Base-by-base conservation (phyloP, 92 coral and sea anemone genomes). In the Heteractis magnifica region DNA sequence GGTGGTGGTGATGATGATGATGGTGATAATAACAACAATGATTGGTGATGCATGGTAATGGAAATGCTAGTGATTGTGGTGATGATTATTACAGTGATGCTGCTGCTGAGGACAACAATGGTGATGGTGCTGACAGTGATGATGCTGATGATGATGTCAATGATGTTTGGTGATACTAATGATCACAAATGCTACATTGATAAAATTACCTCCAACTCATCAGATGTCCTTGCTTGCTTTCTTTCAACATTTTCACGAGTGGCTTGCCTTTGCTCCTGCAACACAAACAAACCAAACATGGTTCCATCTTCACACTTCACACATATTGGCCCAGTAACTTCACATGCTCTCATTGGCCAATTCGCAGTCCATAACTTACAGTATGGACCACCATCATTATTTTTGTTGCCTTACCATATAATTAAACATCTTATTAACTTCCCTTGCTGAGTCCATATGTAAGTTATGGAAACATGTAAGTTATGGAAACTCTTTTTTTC, bases 221-320 rank as follows among this genome's bases (percentile, higher is more conserved):
- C 99, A 5, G 99, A 90, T 10, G 98, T 97, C 80, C 99, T 90
- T 8, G 99, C 99, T 89, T 97, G 99, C 77, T 97, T 97, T 64
- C 99, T 88, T 51, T 94, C 99, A 52, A 97, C 97, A 74, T 97
- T 97, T 55, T 97, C 99, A 9, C 97, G 91, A 20, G 99, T 97
- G 14, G 99, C 97, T 77, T 94, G 98, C 71, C 99, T 93, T 49
- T 97, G 99, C 82, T 97, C 99, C 99, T 97, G 82, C 10, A 34
- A 52, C 44, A 49, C 18, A 83, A 15, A 81, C 10, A 16, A 11
- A 14, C 9, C 16, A 48, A 12, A 15, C 20, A 15, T 6, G 10
- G 19, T 34, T 68, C 56, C 14, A n/a, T 6, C 19, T 56, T 59
- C 51, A 12, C 21, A 49, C 19, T 6, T 15, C 18, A 23, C 4